Evolutionary conservation across 2,797 vertebrate species (phyloP), one percentile per base, ranked within the genome.

Genomic region (Spinibarbus caldwelli): DNA sequence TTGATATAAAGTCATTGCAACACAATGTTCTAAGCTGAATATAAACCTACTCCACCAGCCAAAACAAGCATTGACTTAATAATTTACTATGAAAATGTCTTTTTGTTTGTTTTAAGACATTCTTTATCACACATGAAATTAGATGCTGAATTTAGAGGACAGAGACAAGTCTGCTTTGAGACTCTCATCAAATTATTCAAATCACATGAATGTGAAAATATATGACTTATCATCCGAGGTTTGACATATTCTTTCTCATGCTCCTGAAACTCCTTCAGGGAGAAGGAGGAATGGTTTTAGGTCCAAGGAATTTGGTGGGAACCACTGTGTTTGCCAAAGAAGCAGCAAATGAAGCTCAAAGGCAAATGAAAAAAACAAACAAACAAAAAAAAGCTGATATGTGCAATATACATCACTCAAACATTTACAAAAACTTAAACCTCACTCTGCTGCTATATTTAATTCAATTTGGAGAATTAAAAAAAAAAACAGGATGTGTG

Each of bases 221-320:
- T 57, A 43, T 8, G 45, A 73, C 47, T 81, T 70, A 6, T 73
- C 23, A 17, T 75, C 83, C 26, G 54, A 43, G 59, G 41, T 41
- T 66, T 54, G 38, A 76, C 9, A 34, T 85, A n/a, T 41, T 70
- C 21, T 86, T 85, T 73, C 52, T 82, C 38, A 31, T 78, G 29
- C 15, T 49, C 43, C 23, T 64, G 41, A 82, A 84, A 85, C 34
- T 49, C n/a, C 86, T 83, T 80, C 49, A 34, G 87, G 90, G 80
- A 86, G 36, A 76, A 71, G 29, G 45, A 85, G 52, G 43, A 76
- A 79, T 66, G 64, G 86, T 86, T 91, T 86, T 75, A 86, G 64
- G 72, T 86, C 84, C 26, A 29, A 85, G 89, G 90, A 92, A 91
- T 93, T 93, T 89, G 87, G 91, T 95, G 94, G 93, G 93, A 95